phyloP scores from a whole-genome alignment of 2,888 invertebrate species.

The Zygogramma bicolorata region DNA sequence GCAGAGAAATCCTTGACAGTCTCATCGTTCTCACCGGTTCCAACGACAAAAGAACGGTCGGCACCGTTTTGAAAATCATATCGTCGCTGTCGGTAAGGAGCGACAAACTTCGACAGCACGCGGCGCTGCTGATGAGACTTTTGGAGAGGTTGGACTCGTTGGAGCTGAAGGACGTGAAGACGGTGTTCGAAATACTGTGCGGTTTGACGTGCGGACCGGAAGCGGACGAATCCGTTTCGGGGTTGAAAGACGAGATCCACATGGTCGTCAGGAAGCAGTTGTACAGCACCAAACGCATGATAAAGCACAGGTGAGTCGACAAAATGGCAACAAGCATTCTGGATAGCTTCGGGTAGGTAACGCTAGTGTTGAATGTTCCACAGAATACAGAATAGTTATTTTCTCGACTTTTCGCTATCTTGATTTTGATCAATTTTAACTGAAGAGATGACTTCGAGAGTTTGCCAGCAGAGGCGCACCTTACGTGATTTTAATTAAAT shows the following conservation, averaged over 20 bases:
- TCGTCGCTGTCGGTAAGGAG: constrained; percentile 60
- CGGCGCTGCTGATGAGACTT: constrained; percentile 73
- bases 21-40: constrained; percentile 57
- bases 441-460: too few species aligned
- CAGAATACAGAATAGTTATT: too few species aligned
- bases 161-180: constrained; percentile 78
- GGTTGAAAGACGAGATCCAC: constrained; percentile 83
- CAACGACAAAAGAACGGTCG: constrained; percentile 54
- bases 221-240: constrained; percentile 65
- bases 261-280: constrained; percentile 90
- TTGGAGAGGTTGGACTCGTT: constrained; percentile 83
- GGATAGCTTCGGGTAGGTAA: too few species aligned
- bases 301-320: constrained; percentile 70
- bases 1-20: constrained; percentile 59
- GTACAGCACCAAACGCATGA: constrained; percentile 72
- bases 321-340: too few species aligned
- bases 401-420: too few species aligned
- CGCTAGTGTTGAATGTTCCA: too few species aligned
- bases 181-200: constrained; percentile 84
- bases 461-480: too few species aligned
- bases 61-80: constrained; percentile 54
- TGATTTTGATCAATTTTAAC: too few species aligned
- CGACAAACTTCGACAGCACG: constrained; percentile 71
- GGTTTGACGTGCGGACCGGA: constrained; percentile 75
- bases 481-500: too few species aligned